phyloP scores from a whole-genome alignment of 64 coral and sea anemone genomes.

The Montipora capricornis region DNA sequence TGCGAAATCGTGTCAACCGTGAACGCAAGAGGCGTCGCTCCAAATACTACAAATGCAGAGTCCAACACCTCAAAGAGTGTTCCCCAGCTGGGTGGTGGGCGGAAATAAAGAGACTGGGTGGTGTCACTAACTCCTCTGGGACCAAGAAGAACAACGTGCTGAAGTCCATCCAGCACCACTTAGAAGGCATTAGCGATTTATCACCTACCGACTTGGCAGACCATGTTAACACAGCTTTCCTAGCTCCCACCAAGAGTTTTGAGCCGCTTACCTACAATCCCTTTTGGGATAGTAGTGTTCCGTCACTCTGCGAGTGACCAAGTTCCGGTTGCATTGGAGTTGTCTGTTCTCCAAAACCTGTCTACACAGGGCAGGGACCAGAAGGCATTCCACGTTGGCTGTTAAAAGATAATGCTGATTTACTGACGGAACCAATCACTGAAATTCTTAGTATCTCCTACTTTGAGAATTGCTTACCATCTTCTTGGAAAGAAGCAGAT shows the following conservation, averaged over 20 bases:
- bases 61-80: constrained; percentile 66
- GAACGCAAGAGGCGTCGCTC: constrained; percentile 41
- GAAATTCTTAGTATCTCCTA: constrained; percentile 19
- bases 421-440: neutral
- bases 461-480: constrained; percentile 19
- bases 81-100: constrained; percentile 64
- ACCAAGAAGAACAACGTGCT: constrained; percentile 40
- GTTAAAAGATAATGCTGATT: constrained; percentile 50
- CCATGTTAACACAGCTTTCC: constrained; percentile 40
- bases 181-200: constrained; percentile 10
- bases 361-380: constrained; percentile 7
- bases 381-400: constrained; percentile 23
- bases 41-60: constrained; percentile 50
- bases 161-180: constrained; percentile 36
- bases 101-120: constrained; percentile 68
- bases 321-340: too few species aligned
- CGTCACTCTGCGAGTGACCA: too few species aligned
- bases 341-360: neutral
- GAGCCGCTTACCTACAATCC: too few species aligned
- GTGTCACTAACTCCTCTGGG: neutral
- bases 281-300: too few species aligned
- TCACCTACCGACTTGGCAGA: constrained; percentile 41
- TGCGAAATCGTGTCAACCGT: constrained; percentile 65
- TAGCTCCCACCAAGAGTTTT: constrained; percentile 48
- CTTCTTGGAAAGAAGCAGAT: neutral